Base-by-base conservation (phyloP, 92 coral and sea anemone species). In the Zoanthus gigantus region DNA sequence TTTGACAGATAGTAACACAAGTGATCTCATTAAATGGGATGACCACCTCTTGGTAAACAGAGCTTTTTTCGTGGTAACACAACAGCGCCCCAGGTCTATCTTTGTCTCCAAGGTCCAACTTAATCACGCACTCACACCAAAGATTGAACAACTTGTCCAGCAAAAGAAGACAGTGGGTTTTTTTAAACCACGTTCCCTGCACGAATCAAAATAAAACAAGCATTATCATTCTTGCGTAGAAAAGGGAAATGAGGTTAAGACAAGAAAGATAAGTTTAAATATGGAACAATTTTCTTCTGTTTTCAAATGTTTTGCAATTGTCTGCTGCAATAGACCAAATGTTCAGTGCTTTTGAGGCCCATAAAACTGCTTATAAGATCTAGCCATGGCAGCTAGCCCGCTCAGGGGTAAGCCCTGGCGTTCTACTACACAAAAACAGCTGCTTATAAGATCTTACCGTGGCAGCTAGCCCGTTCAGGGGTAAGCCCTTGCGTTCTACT, bases 181-280 rank as follows among this genome's bases (percentile, higher is more conserved):
- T 95, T 89, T 96, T 95, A 37, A 92, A 96, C 99, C 99, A 96
- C 5, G 92, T 80, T 18, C 97, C 97, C 99, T 96, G 72, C 9
- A 83, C 50, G 42, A 16, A 8, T 30, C 2, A 69, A 69, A 10
- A 11, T 44, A 69, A 69, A 69, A 9, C 45, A 30, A 69, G 2
- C n/a, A 30, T 31, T 4, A 23, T 31, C 17, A 0, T 31, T 23
- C 30, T 63, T 17, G 0, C 9, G 23, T 58, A 58, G 6, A 58
- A 58, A 58, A 3, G 65, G 6, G 16, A 4, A 7, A 23, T 16
- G 46, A 16, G 69, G 69, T 7, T 16, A 1, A 0, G 7, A 16
- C 69, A 63, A 63, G 14, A 63, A 63, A 1, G 15, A 1, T 61
- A 16, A 16, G 69, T 6, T 0, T 16, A 63, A 63, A 63, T 13